Evolutionary conservation across 2,888 invertebrate species (phyloP), one percentile per base, ranked within the genome.

Genomic region (Caenorhabditis sulstoni): DNA sequence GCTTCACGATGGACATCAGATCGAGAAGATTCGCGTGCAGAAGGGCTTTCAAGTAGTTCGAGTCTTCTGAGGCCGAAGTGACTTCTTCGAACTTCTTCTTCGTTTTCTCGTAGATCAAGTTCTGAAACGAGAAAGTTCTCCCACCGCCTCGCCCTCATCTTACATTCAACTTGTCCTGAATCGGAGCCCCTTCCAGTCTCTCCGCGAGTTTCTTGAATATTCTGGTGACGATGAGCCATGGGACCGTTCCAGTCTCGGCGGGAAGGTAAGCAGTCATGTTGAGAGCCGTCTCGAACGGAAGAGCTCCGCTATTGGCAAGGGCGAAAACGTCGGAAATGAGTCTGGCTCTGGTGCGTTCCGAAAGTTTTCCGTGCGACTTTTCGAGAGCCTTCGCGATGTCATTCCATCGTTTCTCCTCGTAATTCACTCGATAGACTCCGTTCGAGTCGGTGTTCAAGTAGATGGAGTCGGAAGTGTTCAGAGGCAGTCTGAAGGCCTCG

Each of bases 271-370:
- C 45, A 9, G 83, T 81, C 16, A 81, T 50, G 53, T 86, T 83
- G 41, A 86, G 67, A 9, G 84, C 81, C 11, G 77, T 79, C 77
- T 88, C 83, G 65, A 91, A 91, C 20, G 87, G 86, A 18, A 96
- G 39, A 93, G 93, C 92, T 0, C 95, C 95, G 22, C 90, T 89
- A 50, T 88, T 88, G 3, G 91, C 91, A 47, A 92, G 85, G 73
- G 90, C 91, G 79, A 92, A 91, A 0, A 94, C 94, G 90, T 97
- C 97, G 85, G 96, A 95, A 8, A 97, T 92, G 37, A 97, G 92
- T 90, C 96, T 96, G 0, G 95, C 76, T 55, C 86, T 62, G 4
- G 80, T 73, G 23, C 58, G 58, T n/a, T 80, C 66, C 4, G 50
- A 58, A n/a, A 76, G 47, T 50, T 71, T 71, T 35, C 16, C 35